Base-by-base conservation (phyloP, 2,113 vertebrate species). In the Clarias batrachus region DNA sequence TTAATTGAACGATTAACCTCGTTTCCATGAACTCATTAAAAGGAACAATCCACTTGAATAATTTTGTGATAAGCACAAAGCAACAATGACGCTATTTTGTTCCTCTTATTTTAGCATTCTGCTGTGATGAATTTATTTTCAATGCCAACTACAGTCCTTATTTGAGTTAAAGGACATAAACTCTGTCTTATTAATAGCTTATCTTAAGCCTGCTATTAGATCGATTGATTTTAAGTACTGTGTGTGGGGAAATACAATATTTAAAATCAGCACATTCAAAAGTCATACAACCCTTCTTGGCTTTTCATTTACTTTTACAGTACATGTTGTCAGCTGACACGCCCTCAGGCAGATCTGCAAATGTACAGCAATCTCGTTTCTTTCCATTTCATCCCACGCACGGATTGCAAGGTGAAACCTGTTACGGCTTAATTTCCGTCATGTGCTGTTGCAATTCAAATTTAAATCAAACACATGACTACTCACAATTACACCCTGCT, bases 371-470 rank as follows among this genome's bases (percentile, higher is more conserved):
- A 63, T 65, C 66, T 19, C 65, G 48, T 37, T 83, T 83, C 81
- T 59, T 84, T 68, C 0, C 63, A 33, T 41, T 83, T 82, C 56
- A 65, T 54, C 71, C 41, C 62, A 48, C 41, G 13, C 17, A 13
- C 5, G 19, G 37, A 66, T 80, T 68, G 66, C 77, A 86, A 89
- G 85, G 73, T 68, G 63, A 71, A 86, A 84, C 86, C 84, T 86
- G 89, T 84, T 76, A 30, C 41, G 37, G 48, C 56, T 33, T 78
- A 19, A 17, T 17, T 59, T 80, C 48, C 37, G n/a, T 52, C 48
- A 85, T 27, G 59, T 5, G 27, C 41, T 81, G 48, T 0, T 60
- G 60, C 70, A 25, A 87, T 37, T 5, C 60, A 33, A 85, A n/a
- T 14, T n/a, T 60, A 16, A n/a, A 63, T 60, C 71, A 84, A 70